Evolutionary conservation across 35 echinoderm and acorn worm species (phyloP).

Genomic region (Strongylocentrotus purpuratus): DNA sequence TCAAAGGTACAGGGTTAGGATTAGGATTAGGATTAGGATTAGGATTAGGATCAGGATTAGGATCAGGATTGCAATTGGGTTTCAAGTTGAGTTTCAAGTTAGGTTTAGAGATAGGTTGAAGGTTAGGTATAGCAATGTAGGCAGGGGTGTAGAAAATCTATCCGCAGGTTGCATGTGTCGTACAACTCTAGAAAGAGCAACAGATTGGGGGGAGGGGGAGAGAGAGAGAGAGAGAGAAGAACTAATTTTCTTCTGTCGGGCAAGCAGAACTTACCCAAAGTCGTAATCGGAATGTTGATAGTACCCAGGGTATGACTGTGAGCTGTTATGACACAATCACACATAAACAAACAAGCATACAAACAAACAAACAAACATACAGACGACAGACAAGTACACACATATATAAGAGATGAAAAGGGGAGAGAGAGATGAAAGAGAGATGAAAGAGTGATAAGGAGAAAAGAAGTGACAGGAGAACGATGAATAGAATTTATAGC

Average conservation of each 20-base stretch:
- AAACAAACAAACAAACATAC: conserved; percentile 29
- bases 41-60: no score
- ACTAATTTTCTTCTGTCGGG: conserved; percentile 5
- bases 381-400: not conserved
- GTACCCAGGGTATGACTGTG: conserved; percentile 29
- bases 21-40: no score
- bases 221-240: not conserved
- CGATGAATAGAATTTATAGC: not conserved
- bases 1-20: no score
- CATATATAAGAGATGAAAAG: not conserved
- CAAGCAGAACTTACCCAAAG: conserved; percentile 29
- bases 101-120: no score
- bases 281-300: conserved; percentile 41
- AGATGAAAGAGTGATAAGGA: not conserved
- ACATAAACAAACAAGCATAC: conserved; percentile 30
- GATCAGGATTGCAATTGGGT: no score
- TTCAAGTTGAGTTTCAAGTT: no score
- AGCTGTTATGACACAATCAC: conserved; percentile 7
- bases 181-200: no score
- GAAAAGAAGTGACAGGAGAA: not conserved
- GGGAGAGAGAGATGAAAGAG: not conserved
- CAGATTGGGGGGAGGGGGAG: no score
- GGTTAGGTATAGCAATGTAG: no score
- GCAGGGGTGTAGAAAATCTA: no score
- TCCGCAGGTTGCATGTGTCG: no score